Evolutionary conservation across 2,113 vertebrate genomes (phyloP).

Genomic region (Phalacrocorax pelagicus): DNA sequence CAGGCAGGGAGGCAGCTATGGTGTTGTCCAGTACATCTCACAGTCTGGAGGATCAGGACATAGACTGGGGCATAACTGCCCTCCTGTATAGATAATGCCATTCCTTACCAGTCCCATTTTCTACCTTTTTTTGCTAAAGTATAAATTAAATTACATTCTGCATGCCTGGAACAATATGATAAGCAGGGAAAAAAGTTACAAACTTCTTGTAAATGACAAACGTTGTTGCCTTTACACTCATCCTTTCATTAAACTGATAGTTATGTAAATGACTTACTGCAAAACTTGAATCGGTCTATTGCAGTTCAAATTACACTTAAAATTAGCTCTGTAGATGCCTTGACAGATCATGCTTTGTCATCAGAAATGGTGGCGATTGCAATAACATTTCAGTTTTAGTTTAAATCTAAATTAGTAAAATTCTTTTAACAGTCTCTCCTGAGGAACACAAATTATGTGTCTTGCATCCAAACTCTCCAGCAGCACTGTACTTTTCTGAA

Average conservation of each 20-base stretch:
- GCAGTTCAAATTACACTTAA: neutral
- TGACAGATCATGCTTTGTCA: neutral
- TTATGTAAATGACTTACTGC: neutral
- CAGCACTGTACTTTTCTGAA: neutral
- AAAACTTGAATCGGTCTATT: neutral
- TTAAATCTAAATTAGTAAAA: neutral
- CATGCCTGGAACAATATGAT: neutral
- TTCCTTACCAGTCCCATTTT: neutral
- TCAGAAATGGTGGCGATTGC: neutral
- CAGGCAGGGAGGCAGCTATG: neutral
- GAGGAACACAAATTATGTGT: neutral
- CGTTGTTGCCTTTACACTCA: neutral
- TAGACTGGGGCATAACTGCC: rapidly evolving
- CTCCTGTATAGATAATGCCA: neutral
- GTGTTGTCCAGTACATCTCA: neutral
- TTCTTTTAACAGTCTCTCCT: neutral
- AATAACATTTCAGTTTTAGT: neutral
- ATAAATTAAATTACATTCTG: neutral
- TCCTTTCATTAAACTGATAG: neutral
- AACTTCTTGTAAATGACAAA: neutral
- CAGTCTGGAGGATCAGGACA: neutral
- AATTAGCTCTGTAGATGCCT: neutral
- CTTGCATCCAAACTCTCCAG: neutral
- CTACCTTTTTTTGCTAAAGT: neutral
- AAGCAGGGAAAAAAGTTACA: neutral